Percentiles rank a stretch among this genome's conserved stretches.
phyloP scores from a whole-genome alignment of 2,888 invertebrate species.

The Lasioglossum lativentre region DNA sequence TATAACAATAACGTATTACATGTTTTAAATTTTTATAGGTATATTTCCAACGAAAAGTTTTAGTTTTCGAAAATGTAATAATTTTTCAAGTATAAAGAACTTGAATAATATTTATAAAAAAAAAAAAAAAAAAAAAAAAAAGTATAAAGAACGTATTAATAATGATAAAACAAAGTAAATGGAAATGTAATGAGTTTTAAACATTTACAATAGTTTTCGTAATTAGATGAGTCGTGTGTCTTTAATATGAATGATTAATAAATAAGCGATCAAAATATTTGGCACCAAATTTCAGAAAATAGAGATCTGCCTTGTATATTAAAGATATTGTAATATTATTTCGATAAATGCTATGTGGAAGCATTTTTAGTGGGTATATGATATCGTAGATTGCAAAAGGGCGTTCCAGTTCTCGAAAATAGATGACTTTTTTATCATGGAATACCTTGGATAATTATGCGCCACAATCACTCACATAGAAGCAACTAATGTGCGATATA shows the following conservation, averaged over 20 bases:
- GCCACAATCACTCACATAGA: slow-evolving; percentile 3
- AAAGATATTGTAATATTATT: neutral
- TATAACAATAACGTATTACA: neutral
- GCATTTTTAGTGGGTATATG: slow-evolving; percentile 6
- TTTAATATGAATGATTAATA: neutral
- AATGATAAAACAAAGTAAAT: neutral
- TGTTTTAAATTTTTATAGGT: neutral
- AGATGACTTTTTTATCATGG: slow-evolving; percentile 10
- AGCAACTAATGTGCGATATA: slow-evolving; percentile 31
- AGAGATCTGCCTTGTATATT: neutral
- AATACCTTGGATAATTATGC: slow-evolving; percentile 17
- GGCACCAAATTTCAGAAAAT: slow-evolving; percentile 29
- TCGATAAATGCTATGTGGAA: slow-evolving; percentile 12
- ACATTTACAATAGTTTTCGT: neutral
- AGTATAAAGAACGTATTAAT: neutral
- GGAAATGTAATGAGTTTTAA: slow-evolving; percentile 7
- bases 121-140: too few relatives aligned
- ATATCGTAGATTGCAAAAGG: neutral
- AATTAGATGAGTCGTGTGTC: neutral
- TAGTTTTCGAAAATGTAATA: neutral
- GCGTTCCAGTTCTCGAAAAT: neutral
- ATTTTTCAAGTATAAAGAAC: neutral
- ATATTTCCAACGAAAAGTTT: neutral
- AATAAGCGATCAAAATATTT: slow-evolving; percentile 23
- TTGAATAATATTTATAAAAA: too few relatives aligned